Conservation (phyloP, 2,888 invertebrate species). For the Galerucella calmariensis region DNA sequence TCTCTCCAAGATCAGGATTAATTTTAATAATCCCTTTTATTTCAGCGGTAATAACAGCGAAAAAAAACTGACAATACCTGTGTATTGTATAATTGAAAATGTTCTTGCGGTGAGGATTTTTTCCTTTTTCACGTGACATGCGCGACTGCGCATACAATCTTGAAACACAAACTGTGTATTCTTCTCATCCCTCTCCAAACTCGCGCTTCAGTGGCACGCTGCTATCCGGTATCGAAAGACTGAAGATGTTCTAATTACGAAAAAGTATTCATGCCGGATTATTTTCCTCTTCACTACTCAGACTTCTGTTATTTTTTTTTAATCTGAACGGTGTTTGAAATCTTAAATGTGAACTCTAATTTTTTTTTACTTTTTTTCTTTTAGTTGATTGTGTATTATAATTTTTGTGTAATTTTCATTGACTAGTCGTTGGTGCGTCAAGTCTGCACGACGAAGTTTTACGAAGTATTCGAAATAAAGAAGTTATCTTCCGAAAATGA, state of each 20-base stretch:
- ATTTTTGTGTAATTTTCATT: slow-evolving; percentile 19
- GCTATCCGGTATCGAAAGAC: slow-evolving; percentile 26
- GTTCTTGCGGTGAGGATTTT: slow-evolving; percentile 46
- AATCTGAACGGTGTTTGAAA: background rate
- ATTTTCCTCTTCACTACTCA: slow-evolving; percentile 17
- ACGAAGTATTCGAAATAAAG: slow-evolving; percentile 64
- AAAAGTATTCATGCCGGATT: slow-evolving; percentile 32
- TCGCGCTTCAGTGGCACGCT: slow-evolving; percentile 39
- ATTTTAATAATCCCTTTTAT: background rate
- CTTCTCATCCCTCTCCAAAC: slow-evolving; percentile 30
- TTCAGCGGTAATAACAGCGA: slow-evolving; percentile 1
- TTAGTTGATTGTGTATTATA: slow-evolving; percentile 23
- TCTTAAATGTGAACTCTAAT: slow-evolving; percentile 28
- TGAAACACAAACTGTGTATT: slow-evolving; percentile 39
- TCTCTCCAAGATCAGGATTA: background rate
- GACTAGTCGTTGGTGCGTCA: slow-evolving; percentile 12
- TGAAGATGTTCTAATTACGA: slow-evolving; percentile 34
- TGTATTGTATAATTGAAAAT: slow-evolving; percentile 39
- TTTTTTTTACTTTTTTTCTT: slow-evolving; percentile 29
- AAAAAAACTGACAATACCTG: slow-evolving; percentile 22
- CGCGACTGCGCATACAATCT: slow-evolving; percentile 41
- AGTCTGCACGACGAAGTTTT: slow-evolving; percentile 61
- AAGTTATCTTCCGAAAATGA: slow-evolving; percentile 58
- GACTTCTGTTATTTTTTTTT: slow-evolving; percentile 12
- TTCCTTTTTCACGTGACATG: slow-evolving; percentile 43